Evolutionary conservation across 2,888 invertebrate species (phyloP), one percentile per base, ranked within the genome.

Genomic region (Onchidella celtica): DNA sequence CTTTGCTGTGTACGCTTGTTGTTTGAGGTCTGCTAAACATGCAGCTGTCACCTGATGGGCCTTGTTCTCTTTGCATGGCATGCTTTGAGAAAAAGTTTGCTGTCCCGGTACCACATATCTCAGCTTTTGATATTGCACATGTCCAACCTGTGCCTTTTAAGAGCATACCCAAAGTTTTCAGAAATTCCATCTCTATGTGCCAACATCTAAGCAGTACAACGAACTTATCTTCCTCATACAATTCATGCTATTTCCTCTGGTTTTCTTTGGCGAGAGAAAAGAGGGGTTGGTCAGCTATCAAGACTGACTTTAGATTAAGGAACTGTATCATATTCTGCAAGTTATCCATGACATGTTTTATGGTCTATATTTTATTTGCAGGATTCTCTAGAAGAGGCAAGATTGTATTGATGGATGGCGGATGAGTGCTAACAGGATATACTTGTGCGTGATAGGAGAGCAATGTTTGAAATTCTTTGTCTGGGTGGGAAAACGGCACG

Each of bases 161-260:
- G 59, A 83, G 79, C 63, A 79, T 78, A 14, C 89, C 90, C 24
- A 90, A 40, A 2, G 85, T 81, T 69, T 84, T 87, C 78, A 89
- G 77, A 24, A 85, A 80, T 17, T 89, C 88, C 85, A 89, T 88
- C 75, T 91, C 90, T 70, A 87, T 89, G 79, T 91, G 90, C 55
- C 90, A 82, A 36, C 90, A 90, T 47, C 47, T 17, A 6, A 47
- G 6, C 11, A 89, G 90, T 69, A 91, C 83, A 21, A 90, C 83
- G 74, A 86, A 83, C 34, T 84, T 83, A 14, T 87, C 82, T 75
- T 91, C 89, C 4, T 88, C 89, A 82, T 86, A 85, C 24, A 38
- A n/a, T 2, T 89, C 83, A 21, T 87, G 89, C 84, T 85, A 89
- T 4, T 82, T 68, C 89, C 90, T 90, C 83, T 91, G 90, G 0